These are phyloP conservation scores for Erpetoichthys calabaricus DNA, from an alignment of 2,797 vertebrate genomes.

Conservation along the genomic window DNA sequence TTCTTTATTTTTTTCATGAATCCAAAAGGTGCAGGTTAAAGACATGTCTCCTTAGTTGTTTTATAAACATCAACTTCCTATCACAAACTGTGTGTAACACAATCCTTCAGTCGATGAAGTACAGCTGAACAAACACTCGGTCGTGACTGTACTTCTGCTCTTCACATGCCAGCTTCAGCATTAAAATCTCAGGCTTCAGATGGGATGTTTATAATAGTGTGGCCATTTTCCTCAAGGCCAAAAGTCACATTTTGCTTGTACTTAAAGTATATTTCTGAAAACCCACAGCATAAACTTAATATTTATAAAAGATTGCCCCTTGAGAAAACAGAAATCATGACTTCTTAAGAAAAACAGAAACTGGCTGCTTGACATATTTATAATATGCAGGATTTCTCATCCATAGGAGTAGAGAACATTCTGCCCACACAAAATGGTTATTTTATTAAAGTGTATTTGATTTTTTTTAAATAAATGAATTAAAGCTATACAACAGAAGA, in stretches of 20 bases:
- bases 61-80: conserved; percentile 63
- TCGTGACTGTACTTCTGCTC: conserved; percentile 37
- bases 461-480: too few species aligned
- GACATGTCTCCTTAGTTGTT: conserved; percentile 45
- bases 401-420: too few species aligned
- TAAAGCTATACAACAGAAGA: too few species aligned
- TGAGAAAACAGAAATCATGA: too few species aligned
- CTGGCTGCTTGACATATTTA: too few species aligned
- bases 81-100: conserved; percentile 53
- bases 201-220: conserved; percentile 32
- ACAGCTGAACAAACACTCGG: conserved; percentile 80
- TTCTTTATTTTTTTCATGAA: conserved; percentile 8
- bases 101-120: conserved; percentile 41
- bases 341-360: too few species aligned
- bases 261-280: too few species aligned
- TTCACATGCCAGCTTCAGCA: conserved; percentile 30
- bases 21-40: conserved; percentile 48
- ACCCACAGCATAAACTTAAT: too few species aligned
- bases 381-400: too few species aligned
- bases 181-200: conserved; percentile 34
- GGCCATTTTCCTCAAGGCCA: conserved; percentile 29
- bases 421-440: too few species aligned
- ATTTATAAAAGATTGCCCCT: too few species aligned
- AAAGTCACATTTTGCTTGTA: conserved; percentile 11
- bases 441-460: too few species aligned